Base-by-base conservation (phyloP, 2,113 vertebrate species). In the Rallus limicola region DNA sequence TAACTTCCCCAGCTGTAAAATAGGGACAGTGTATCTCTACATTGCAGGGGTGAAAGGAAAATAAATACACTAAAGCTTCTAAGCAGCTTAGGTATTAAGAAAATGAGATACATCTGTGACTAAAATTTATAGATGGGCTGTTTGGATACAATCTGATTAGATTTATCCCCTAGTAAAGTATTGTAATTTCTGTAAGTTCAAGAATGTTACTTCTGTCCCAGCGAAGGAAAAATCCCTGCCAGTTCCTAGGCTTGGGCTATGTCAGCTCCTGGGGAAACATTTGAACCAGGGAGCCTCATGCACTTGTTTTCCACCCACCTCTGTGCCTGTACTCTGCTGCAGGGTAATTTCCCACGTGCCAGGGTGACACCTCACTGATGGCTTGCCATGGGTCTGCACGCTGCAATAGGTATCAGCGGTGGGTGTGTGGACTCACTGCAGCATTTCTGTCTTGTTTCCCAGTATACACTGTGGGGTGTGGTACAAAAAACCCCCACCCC, bases 101-200 rank as follows among this genome's bases (percentile, higher is more conserved):
- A 96, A 97, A 97, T 77, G 78, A 85, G 87, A 94, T 82, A 95
- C 96, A 96, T 96, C 80, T 97, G 96, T 15, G 77, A 62, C 46
- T 89, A 42, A 92, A 97, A 89, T 95, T 92, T 38, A 84, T 68
- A 91, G 91, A 65, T 87, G 76, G 87, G 17, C 84, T 17, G 0
- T 77, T 93, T 96, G 91, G 87, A 95, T 92, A 78, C 23, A 67
- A 91, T 68, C 83, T 65, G 80, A 92, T 96, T 91, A 76, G 82
- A 67, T 64, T 94, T 94, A 97, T 94, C 93, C 95, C 58, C 55
- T 16, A 11, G 74, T 93, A 94, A 96, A 96, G 84, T 2, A 23
- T 25, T 72, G 74, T 75, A 58, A 75, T 92, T 95, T 95, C 91
- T 95, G 2, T 3, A 31, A 65, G 82, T 91, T 91, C 90, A 89